These are phyloP conservation scores for Zosterops borbonicus DNA, from an alignment of 2,113 vertebrate genomes.

Conservation along the genomic window DNA sequence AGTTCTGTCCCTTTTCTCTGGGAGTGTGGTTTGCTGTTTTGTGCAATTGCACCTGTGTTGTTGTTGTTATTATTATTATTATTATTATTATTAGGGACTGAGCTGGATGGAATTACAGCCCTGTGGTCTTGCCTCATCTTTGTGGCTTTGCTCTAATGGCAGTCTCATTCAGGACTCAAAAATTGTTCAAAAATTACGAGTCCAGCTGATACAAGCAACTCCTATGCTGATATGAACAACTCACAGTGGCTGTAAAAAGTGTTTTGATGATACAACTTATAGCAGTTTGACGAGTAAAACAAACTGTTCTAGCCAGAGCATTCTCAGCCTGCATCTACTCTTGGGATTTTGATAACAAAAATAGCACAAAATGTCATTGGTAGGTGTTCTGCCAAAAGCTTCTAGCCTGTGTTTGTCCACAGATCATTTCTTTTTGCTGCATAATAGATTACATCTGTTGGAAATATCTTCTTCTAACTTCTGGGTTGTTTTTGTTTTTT, in stretches of 20 bases:
- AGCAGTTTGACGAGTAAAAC: not conserved
- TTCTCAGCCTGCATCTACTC: not conserved
- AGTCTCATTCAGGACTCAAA: not conserved
- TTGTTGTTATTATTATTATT: not conserved
- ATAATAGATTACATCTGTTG: not conserved
- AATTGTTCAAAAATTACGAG: not conserved
- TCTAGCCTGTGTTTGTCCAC: not conserved
- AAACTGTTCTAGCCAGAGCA: conserved; percentile 25
- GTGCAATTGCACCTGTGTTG: not conserved
- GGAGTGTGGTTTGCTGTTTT: not conserved
- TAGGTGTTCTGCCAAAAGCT: conserved; percentile 21
- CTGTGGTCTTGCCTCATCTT: not conserved
- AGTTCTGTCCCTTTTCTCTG: not conserved
- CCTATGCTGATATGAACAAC: not conserved
- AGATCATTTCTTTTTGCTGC: not conserved
- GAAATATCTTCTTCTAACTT: not conserved
- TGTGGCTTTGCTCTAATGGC: not conserved
- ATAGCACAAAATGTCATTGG: conserved; percentile 15
- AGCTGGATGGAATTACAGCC: conserved; percentile 25
- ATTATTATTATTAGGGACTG: not conserved
- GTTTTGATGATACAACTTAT: not conserved
- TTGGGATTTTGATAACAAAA: conserved; percentile 41
- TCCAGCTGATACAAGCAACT: not conserved
- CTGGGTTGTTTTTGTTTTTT: not conserved
- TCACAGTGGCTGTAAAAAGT: not conserved